Base-by-base conservation (phyloP, 2,113 vertebrate genomes). In the Serilophus lunatus region DNA sequence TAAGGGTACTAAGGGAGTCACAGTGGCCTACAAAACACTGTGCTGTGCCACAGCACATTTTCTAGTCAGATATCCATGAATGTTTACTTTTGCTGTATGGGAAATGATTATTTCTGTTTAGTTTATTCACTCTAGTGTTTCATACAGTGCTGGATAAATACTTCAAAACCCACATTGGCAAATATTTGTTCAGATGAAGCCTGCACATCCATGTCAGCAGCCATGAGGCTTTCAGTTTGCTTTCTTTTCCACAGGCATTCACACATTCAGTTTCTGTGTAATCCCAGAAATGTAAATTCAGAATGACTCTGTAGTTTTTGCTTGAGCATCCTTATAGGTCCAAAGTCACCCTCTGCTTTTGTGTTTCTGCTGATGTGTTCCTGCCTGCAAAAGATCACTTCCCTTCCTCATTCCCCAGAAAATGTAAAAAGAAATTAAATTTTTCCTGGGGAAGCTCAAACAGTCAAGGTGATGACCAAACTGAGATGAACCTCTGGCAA, bases 1-100 rank as follows among this genome's bases (percentile, higher is more conserved):
- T 95, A 95, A 97, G 70, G 90, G 83, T 60, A 76, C 95, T 92
- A 96, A 91, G 56, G 50, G 92, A 96, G 75, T 74, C 82, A 68
- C 35, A 74, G 28, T 42, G 71, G 44, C 45, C 74, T 94, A 61
- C 22, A 94, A 96, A 96, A 71, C 65, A 93, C 74, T 74, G 51
- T 84, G 84, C 29, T 40, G 28, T 66, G 45, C 77, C n/a, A 72
- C 18, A 40, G 49, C 16, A 68, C 13, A 12, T 83, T 63, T 82
- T 71, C 51, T 61, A 61, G 81, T 91, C 44, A 45, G 68, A 94
- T 82, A 85, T 47, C 54, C 45, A 51, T 33, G 35, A 76, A 53
- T 63, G 44, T 70, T 88, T 92, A 56, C 65, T 42, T 96, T 90
- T 86, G 59, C 29, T 76, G 13, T 33, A 86, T 75, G 51, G 59